Conservation (phyloP, 2,888 invertebrate species). For the Zaprionus lineosus region DNA sequence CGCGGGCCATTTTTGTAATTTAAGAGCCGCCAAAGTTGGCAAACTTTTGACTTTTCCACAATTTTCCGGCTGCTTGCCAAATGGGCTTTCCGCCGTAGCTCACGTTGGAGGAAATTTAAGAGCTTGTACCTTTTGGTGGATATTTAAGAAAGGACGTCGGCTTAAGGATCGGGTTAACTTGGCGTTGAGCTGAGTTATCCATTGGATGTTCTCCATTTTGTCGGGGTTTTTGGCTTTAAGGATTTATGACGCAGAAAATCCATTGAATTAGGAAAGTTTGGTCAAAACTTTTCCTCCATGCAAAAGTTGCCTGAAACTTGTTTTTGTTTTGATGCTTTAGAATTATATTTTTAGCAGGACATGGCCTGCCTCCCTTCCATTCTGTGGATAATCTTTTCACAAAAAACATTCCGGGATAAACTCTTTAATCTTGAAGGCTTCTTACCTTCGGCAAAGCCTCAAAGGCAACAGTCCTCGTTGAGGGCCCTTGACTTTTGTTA, state of each 20-base stretch:
- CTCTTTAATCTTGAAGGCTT: not conserved
- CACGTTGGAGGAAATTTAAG: no score
- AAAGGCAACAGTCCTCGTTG: constrained; percentile 19
- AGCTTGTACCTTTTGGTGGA: no score
- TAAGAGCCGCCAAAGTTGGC: constrained; percentile 46
- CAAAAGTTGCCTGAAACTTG: constrained; percentile 18
- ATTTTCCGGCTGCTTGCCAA: constrained; percentile 13
- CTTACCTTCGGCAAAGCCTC: no score
- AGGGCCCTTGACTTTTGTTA: constrained; percentile 24
- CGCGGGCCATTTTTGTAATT: constrained; percentile 36
- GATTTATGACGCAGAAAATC: constrained; percentile 22
- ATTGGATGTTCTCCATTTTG: no score
- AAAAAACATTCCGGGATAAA: not conserved
- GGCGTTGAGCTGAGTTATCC: not conserved
- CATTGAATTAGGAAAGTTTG: constrained; percentile 43
- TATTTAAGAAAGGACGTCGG: no score
- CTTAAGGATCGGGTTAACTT: no score
- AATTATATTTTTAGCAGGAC: no score
- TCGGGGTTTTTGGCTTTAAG: no score
- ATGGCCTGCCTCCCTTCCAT: no score
- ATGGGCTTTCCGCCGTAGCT: not conserved
- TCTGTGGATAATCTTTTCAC: no score
- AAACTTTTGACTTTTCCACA: constrained; percentile 15
- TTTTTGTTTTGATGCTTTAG: constrained; percentile 6
- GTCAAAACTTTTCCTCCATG: constrained; percentile 31